Percentiles rank a stretch among this genome's conserved stretches.
Evolutionary conservation across 2,797 vertebrate species (phyloP).

Genomic region (Enteromius thamalakanensis): DNA sequence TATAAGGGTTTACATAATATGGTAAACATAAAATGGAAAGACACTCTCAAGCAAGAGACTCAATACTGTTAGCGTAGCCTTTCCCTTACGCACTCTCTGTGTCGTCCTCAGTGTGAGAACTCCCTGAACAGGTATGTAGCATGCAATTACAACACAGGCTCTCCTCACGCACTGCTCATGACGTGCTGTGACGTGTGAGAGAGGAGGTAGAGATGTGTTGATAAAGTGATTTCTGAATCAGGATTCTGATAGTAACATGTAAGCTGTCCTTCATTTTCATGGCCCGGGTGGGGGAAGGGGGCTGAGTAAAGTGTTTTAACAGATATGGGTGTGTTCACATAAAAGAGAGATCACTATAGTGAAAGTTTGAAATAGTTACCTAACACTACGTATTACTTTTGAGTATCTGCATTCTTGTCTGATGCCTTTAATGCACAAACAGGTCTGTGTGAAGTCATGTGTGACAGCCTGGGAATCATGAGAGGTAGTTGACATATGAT

Average conservation of each 20-base stretch:
- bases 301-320: background rate
- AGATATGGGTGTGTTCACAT: background rate
- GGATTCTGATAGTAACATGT: slow-evolving; percentile 63
- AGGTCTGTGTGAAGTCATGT: slow-evolving; percentile 22
- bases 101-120: slow-evolving; percentile 65
- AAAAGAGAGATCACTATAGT: background rate
- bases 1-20: background rate
- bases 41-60: background rate
- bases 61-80: background rate
- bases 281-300: background rate
- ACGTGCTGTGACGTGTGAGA: slow-evolving; percentile 67
- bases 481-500: slow-evolving; percentile 42
- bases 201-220: slow-evolving; percentile 62
- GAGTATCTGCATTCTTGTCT: slow-evolving; percentile 25
- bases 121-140: slow-evolving; percentile 77
- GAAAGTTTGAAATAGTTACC: slow-evolving; percentile 61
- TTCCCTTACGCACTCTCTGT: background rate
- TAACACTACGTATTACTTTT: slow-evolving; percentile 39
- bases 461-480: slow-evolving; percentile 47
- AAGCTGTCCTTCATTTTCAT: slow-evolving; percentile 42
- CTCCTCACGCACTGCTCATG: slow-evolving; percentile 72
- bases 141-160: slow-evolving; percentile 71
- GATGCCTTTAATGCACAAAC: slow-evolving; percentile 14
- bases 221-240: slow-evolving; percentile 64
- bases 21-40: background rate